phyloP scores from a whole-genome alignment of 2,797 vertebrate species.

The Prionace glauca region DNA sequence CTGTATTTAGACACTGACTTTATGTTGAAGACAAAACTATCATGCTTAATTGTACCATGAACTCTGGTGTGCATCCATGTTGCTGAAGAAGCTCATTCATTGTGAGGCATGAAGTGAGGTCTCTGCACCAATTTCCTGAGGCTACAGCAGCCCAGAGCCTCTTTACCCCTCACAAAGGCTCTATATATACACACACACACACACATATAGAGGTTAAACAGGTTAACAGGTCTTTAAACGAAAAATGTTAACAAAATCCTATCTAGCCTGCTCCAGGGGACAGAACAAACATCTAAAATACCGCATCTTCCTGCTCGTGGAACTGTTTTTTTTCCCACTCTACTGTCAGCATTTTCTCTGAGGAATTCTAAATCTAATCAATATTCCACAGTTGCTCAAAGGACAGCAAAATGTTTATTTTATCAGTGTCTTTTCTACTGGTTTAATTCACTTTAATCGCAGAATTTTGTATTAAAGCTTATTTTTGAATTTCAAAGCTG shows the following conservation, averaged over 20 bases:
- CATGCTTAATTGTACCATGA: background rate
- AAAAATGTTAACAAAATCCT: background rate
- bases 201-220: background rate
- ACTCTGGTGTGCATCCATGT: background rate
- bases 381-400: background rate
- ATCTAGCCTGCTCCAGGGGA: background rate
- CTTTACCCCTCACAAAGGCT: background rate
- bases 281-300: background rate
- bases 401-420: conserved; percentile 30
- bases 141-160: background rate
- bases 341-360: conserved; percentile 17
- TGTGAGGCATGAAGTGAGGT: background rate
- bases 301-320: background rate
- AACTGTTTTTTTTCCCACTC: background rate
- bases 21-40: background rate
- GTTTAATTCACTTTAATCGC: conserved; percentile 21
- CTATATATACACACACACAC: background rate
- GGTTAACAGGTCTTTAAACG: background rate
- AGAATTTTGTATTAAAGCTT: conserved; percentile 32
- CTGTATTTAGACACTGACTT: background rate
- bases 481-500: background rate
- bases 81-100: background rate
- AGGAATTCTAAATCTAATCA: conserved; percentile 21
- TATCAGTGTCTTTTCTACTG: conserved; percentile 10
- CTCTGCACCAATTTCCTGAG: background rate